Conservation (phyloP, 2,888 invertebrate species). For the Phaonia tiefii region DNA sequence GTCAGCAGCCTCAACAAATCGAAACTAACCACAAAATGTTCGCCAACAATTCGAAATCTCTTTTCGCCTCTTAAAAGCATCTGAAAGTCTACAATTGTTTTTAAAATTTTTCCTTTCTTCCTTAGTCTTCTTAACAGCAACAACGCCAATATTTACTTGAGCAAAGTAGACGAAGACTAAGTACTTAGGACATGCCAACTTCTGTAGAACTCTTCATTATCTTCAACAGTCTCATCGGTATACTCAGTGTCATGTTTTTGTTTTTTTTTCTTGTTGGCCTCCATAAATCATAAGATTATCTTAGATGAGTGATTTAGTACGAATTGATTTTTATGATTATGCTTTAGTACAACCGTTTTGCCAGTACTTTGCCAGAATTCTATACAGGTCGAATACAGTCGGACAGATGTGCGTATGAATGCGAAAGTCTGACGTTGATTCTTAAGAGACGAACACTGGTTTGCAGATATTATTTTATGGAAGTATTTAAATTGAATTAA, state of each 20-base stretch:
- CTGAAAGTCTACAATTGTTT: too few relatives aligned
- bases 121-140: conserved; percentile 35
- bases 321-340: conserved; percentile 60
- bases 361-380: too few relatives aligned
- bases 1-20: neutral
- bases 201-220: conserved; percentile 20
- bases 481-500: too few relatives aligned
- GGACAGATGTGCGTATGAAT: too few relatives aligned
- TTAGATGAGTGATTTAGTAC: conserved; percentile 61
- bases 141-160: conserved; percentile 46
- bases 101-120: too few relatives aligned
- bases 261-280: too few relatives aligned
- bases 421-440: too few relatives aligned
- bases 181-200: conserved; percentile 1
- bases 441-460: too few relatives aligned
- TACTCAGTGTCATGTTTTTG: conserved; percentile 13
- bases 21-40: neutral
- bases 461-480: too few relatives aligned
- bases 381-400: too few relatives aligned
- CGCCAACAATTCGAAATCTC: too few relatives aligned
- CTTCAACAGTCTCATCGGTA: neutral
- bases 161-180: conserved; percentile 4
- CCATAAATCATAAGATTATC: conserved; percentile 62
- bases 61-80: too few relatives aligned
- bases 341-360: neutral